Evolutionary conservation across 2,888 invertebrate genomes (phyloP), one percentile per base, ranked within the genome.

Genomic region (Eurois occulta): DNA sequence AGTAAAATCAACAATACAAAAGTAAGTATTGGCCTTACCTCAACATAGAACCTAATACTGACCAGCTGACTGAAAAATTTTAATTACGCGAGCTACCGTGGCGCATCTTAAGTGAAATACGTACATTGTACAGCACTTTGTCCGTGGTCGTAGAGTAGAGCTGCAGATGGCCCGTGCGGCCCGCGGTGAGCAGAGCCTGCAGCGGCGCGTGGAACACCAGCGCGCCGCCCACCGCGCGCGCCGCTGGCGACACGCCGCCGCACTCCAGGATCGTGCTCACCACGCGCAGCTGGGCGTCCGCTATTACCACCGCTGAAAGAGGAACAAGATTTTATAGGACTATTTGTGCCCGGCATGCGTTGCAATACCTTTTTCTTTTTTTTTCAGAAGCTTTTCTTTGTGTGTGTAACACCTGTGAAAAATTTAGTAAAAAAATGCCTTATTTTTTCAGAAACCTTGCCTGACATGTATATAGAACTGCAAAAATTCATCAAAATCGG

Each of bases 41-140:
- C 35, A 21, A 60, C 32, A 32, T 60, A 32, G 1, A 32, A 8
- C 3, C 52, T 11, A 10, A 52, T 4, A 10, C 52, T 52, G 52
- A 10, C 24, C 52, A 18, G 60, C 16, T 13, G 16, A 28, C 16
- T 28, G 32, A 35, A 60, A 35, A 13, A 28, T 16, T 58, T 13
- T 6, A 13, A 58, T 28, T 28, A 16, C 28, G 3, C n/a, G 1
- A n/a, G n/a, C 58, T 58, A 28, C 16, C 32, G 18, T 32, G n/a
- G 55, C n/a, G 13, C 28, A 64, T 6, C 11, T 62, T 2, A 24
- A 13, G 11, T n/a, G 4, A 41, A 16, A 65, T n/a, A 82, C 96
- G 94, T 87, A 97, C 97, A 92, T 96, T 96, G 78, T 94, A 97
- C 5, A 97, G 88, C 21, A 97, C 95, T 91, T 96, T 96, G 77